These are phyloP conservation scores for Geodia barretti DNA, from an alignment of 37 sponge, comb jelly and placozoan genomes.

Conservation along the genomic window DNA sequence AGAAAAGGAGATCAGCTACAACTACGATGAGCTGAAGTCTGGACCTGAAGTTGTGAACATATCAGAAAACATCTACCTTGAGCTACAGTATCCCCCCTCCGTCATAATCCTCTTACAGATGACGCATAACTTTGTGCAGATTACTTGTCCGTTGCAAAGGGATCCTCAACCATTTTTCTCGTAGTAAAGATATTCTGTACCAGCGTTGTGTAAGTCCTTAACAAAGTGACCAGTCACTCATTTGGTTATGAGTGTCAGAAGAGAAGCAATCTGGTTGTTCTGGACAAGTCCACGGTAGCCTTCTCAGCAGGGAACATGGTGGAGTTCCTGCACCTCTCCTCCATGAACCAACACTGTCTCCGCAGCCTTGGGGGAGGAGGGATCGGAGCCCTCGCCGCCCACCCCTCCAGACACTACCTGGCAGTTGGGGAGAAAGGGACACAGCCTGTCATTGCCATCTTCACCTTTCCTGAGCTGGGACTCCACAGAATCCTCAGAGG, in stretches of 20 bases:
- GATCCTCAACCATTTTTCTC: background rate
- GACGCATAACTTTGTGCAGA: background rate
- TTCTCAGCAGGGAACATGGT: conserved; percentile 93
- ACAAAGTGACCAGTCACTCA: conserved; percentile 69
- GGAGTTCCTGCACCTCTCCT: conserved; percentile 69
- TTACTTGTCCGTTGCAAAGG: background rate
- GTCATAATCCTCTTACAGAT: background rate
- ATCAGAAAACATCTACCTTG: conserved; percentile 12
- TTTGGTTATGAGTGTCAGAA: conserved; percentile 97
- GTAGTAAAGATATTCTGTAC: background rate
- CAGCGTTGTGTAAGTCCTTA: background rate
- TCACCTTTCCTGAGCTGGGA: conserved; percentile 81
- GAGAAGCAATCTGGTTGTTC: conserved; percentile 82
- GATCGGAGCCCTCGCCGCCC: conserved; percentile 93
- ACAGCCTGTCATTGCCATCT: conserved; percentile 86
- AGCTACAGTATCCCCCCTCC: conserved; percentile 53
- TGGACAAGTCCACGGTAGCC: conserved; percentile 70
- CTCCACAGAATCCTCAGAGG: conserved; percentile 83
- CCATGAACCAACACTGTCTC: conserved; percentile 71
- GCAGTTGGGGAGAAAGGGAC: conserved; percentile 97
- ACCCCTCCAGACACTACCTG: conserved; percentile 83
- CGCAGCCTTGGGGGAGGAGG: conserved; percentile 88
- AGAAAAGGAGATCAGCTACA: conserved; percentile 25
- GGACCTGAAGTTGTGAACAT: conserved; percentile 50
- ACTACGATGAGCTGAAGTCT: conserved; percentile 53